phyloP scores from a whole-genome alignment of 2,113 vertebrate genomes.

The Spheniscus mendiculus region DNA sequence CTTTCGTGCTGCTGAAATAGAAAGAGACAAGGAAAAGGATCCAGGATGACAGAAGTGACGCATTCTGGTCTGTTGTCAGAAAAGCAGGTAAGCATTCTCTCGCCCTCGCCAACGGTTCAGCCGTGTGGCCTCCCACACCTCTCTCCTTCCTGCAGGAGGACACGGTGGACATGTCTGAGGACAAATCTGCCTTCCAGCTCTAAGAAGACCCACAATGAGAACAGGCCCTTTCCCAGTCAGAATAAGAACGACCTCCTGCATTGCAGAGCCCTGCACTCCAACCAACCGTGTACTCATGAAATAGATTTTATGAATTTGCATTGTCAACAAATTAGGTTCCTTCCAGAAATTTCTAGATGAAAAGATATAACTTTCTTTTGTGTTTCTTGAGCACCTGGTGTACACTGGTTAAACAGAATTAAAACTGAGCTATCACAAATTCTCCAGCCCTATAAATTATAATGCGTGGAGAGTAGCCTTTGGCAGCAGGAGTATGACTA shows the following conservation, averaged over 20 bases:
- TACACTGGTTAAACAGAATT: background rate
- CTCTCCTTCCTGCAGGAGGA: background rate
- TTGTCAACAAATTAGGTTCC: background rate
- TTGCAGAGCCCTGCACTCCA: background rate
- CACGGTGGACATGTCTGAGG: rapidly evolving
- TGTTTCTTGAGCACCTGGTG: background rate
- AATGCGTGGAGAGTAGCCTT: background rate
- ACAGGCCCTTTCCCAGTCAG: background rate
- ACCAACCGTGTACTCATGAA: rapidly evolving
- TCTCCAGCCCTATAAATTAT: background rate
- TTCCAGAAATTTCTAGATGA: background rate
- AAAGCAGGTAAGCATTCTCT: background rate
- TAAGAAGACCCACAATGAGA: background rate
- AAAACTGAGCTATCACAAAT: background rate
- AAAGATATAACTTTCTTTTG: rapidly evolving
- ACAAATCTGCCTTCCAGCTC: background rate
- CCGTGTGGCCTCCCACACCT: background rate
- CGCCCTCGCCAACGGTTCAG: rapidly evolving
- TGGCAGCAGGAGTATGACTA: background rate
- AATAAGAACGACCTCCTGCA: background rate
- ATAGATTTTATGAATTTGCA: background rate
- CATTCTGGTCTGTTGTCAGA: background rate
- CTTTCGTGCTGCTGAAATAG: background rate
- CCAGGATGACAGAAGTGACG: background rate
- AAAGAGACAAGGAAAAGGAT: background rate